Base-by-base conservation (phyloP, 1,140 invertebrate genomes). In the Phymastichus coffea region DNA sequence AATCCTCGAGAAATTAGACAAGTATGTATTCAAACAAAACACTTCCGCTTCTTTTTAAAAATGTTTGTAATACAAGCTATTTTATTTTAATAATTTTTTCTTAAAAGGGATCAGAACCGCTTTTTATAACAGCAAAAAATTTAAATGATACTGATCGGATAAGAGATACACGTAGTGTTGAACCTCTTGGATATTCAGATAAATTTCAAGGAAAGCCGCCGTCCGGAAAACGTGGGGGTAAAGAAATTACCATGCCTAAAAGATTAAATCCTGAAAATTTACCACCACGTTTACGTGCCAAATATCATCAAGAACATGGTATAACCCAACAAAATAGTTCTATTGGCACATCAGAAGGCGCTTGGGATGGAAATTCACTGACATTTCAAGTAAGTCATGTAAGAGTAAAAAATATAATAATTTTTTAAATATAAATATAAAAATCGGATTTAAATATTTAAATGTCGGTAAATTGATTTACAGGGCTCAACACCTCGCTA, bases 141-240 rank as follows among this genome's bases (percentile, higher is more conserved):
- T 46, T 63, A 43, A 72, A 73, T 49, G 75, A 75, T 61, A 67
- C 70, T 43, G 75, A 78, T 70, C 73, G 80, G 37, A 75, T n/a
- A 25, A 69, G 83, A 57, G 83, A 85, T 61, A 81, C 82, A 47
- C 73, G 82, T 37, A 85, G 82, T 63, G 77, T 83, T 3, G 83
- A 84, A 67, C 81, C 82, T 3, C 57, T 66, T 15, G 68, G 71
- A n/a, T 69, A 73, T 61, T 41, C 65, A 3, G 77, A 81, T 28
- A 83, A 83, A 64, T 74, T 78, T 65, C 79, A 77, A 61, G 71
- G 78, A 15, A 84, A 84, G 65, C 83, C 84, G 53, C 81, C 83
- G 2, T 80, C 80, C n/a, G 83, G 83, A 8, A 74, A 82, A 54
- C 63, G 77, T 20, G 71, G 77, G 43, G 71, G 72, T 57, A 72